Evolutionary conservation across 2,797 vertebrate species (phyloP), one percentile per base, ranked within the genome.

Genomic region (Crocidura indochinensis): DNA sequence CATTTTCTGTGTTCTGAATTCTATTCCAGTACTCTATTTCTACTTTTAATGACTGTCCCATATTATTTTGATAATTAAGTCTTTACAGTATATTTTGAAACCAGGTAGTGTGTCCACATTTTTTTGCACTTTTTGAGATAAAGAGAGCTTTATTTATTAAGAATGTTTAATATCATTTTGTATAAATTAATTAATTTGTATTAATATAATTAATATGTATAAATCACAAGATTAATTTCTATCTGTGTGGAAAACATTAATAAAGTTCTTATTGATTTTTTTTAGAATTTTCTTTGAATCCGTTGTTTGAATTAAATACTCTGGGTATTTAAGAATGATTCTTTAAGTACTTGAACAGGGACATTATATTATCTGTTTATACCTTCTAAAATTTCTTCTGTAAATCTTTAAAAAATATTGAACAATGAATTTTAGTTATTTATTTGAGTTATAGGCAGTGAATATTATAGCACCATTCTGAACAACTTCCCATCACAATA

Each of bases 71-170:
- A 71, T 47, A 72, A 53, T n/a, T 20, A 20, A 20, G 46, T 26
- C n/a, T 72, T 49, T 88, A n/a, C 46, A 78, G 53, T 49, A 27
- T 72, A 20, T 79, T 79, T 79, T 31, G 15, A 62, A 79, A 72
- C 12, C 65, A 62, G 65, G 22, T 38, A 31, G 38, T 62, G 9
- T 62, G 76, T 62, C 17, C 27, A 49, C 6, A 83, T 24, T 9
- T 56, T 47, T 0, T 62, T 72, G 38, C 38, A 38, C 8, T 71
- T 78, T 38, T 72, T 88, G 38, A 38, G 38, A 38, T 38, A 8
- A 26, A 60, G 67, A 31, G 12, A 60, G 1, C 51, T 44, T 83
- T 69, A 27, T 29, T 10, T 62, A 72, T 62, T 88, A 65, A 22
- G 72, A 22, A 1, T 51, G 6, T 51, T 75, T 67, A 38, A 38